Conservation (phyloP, 2,113 vertebrate genomes). For the Emydura subglobosa region DNA sequence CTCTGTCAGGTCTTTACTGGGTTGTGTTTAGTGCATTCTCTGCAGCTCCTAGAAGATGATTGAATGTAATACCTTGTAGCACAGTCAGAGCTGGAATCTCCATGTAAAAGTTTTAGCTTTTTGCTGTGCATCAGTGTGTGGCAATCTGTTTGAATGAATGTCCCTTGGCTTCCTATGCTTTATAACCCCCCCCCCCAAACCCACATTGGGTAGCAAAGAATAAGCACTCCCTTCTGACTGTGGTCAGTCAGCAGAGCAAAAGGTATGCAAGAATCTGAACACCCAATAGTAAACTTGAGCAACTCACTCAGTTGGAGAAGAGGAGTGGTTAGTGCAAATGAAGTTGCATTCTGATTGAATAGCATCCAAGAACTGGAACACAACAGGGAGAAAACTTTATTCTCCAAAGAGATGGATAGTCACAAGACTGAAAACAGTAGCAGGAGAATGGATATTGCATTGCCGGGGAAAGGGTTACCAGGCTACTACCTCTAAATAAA, state of each 20-base stretch:
- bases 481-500: not conserved
- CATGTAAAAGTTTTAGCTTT: not conserved
- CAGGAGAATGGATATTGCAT: not conserved
- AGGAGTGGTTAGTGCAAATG: not conserved
- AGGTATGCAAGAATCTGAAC: not conserved
- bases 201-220: not conserved
- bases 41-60: not conserved
- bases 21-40: not conserved
- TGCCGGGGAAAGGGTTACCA: not conserved
- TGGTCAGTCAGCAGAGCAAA: not conserved
- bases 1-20: not conserved
- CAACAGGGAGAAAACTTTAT: not conserved
- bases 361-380: not conserved
- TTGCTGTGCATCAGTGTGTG: not conserved
- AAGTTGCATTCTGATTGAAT: not conserved
- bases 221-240: not conserved
- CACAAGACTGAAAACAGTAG: not conserved
- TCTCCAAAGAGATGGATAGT: not conserved
- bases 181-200: not conserved
- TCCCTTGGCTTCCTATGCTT: not conserved
- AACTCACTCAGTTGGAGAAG: not conserved
- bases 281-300: not conserved
- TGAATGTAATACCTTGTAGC: not conserved
- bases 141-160: not conserved
- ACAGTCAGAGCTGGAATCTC: not conserved